Conservation (phyloP, 2,797 vertebrate genomes). For the Chanos chanos region DNA sequence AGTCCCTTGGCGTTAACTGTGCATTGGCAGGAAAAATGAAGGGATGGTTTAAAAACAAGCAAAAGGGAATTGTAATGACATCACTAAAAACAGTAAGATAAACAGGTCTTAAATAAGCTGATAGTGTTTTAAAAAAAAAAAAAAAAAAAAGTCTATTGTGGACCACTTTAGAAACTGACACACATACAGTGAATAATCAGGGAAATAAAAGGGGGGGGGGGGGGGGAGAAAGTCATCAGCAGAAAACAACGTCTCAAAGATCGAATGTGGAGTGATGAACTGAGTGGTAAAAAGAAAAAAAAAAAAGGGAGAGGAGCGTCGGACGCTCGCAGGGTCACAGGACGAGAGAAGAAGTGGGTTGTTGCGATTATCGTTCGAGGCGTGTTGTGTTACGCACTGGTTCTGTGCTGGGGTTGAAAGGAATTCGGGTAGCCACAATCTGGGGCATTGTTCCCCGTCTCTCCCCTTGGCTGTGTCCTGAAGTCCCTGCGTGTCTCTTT, state of each 20-base stretch:
- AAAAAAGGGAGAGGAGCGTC: slow-evolving; percentile 16
- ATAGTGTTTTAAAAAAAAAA: no score
- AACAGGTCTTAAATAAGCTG: no score
- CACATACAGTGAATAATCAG: no score
- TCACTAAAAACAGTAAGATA: no score
- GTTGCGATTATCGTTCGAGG: slow-evolving; percentile 55
- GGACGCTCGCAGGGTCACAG: background rate
- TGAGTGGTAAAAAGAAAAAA: slow-evolving; percentile 15
- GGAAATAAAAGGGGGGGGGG: background rate
- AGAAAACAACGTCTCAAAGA: no score
- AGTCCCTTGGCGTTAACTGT: no score
- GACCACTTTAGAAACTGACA: no score
- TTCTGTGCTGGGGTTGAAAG: slow-evolving; percentile 41
- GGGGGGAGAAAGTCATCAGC: background rate
- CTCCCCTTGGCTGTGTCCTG: background rate
- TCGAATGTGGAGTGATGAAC: background rate
- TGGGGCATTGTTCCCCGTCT: slow-evolving; percentile 63
- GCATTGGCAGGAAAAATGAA: no score
- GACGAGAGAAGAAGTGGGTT: slow-evolving; percentile 33
- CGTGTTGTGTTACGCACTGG: slow-evolving; percentile 49
- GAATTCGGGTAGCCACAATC: slow-evolving; percentile 57
- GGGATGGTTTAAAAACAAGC: no score
- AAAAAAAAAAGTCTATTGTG: no score
- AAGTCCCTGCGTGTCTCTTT: slow-evolving; percentile 42
- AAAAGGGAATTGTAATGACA: no score